These are phyloP conservation scores for Nasonia giraulti DNA, from an alignment of 1,140 invertebrate species.

Conservation along the genomic window DNA sequence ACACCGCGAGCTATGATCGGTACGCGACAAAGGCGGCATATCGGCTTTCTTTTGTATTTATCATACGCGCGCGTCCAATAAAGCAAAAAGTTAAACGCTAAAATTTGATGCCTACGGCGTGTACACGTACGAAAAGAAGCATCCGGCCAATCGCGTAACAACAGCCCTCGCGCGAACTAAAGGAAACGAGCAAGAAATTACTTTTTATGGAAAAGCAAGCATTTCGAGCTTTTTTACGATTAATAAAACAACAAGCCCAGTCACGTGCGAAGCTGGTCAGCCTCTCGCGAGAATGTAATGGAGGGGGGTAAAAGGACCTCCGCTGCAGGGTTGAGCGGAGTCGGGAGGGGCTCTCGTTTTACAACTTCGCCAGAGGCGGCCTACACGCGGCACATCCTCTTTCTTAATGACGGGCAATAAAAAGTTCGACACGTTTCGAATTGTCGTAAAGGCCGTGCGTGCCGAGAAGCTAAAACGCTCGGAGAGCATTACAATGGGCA, in stretches of 20 bases:
- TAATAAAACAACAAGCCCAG: slow-evolving; percentile 45
- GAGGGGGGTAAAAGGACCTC: slow-evolving; percentile 13
- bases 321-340: no score
- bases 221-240: slow-evolving; percentile 43
- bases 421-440: slow-evolving; percentile 47
- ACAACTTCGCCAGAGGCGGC: slow-evolving; percentile 16
- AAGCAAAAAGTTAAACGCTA: background rate
- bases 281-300: slow-evolving; percentile 27
- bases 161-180: background rate
- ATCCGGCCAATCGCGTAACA: background rate
- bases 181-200: slow-evolving; percentile 35
- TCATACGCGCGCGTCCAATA: background rate
- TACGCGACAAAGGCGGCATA: background rate
- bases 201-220: slow-evolving; percentile 38
- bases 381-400: slow-evolving; percentile 38
- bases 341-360: slow-evolving; percentile 12
- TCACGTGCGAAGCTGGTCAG: slow-evolving; percentile 45
- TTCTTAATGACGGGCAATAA: slow-evolving; percentile 46
- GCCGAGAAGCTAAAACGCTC: slow-evolving; percentile 26
- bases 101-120: background rate
- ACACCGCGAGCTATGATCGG: no score
- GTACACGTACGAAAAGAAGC: background rate
- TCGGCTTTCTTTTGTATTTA: background rate
- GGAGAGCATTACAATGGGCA: slow-evolving; percentile 13
- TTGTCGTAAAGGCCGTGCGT: slow-evolving; percentile 44